Base-by-base conservation (phyloP, 30 jellyfish, hydroid and myxozoan species). In the Rhopilema esculentum region DNA sequence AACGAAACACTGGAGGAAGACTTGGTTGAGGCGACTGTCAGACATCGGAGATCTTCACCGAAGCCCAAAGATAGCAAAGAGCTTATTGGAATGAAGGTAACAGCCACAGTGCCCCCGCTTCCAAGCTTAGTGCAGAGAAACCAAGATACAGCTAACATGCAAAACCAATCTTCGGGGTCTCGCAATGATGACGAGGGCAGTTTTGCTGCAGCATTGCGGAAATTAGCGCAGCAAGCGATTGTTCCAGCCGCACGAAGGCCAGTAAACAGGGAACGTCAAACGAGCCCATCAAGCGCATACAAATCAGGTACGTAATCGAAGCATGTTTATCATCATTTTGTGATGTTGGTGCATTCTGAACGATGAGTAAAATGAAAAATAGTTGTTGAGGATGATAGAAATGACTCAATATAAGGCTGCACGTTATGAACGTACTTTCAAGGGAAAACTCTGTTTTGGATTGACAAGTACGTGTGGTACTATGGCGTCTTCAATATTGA, bases 41-140 rank as follows among this genome's bases (percentile, higher is more conserved):
- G 49, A 20, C 19, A 20, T 63, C 90, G 72, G 81, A 66, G 65
- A 9, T 63, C 68, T 9, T 72, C 76, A 49, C 25, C 82, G 21
- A 31, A 27, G 29, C 27, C 73, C 75, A 61, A 23, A 52, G 85
- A 66, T 20, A 48, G 49, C 70, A 33, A 65, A 15, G 97, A 88
- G 84, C 49, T 68, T 57, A 24, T 72, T 72, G 97, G 92, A 68
- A 93, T 93, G 98, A 93, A 93, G 98, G 97, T 91, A 67, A 93
- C 98, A 52, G 98, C 98, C 80, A 93, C 98, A 0, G 98, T 93
- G 78, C 97, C 93, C 67, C 98, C 98, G 31, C 84, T 93, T 57
- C 90, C 92, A 1, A 93, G 84, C 71, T 30, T 86, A 48, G 85
- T 69, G 93, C 89, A 77, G 89, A 52, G 88, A 64, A 68, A 27